Percentiles rank a stretch among this genome's conserved stretches.
Conservation (phyloP, 2,797 vertebrate genomes). For the Aratinga solstitialis region DNA sequence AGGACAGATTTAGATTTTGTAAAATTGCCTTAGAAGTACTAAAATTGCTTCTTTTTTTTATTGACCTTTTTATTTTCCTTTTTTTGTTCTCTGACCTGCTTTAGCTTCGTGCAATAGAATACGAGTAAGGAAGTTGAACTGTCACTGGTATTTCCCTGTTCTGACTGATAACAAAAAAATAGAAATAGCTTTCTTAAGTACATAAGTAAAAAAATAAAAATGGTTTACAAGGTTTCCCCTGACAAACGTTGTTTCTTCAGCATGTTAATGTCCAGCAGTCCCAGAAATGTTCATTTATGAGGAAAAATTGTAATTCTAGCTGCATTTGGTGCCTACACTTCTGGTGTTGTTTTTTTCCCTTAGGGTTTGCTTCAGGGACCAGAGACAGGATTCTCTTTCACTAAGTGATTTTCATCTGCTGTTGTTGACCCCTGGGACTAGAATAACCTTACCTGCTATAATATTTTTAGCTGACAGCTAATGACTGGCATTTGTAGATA, state of each 20-base stretch:
- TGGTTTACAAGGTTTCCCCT: not conserved
- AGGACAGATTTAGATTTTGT: not conserved
- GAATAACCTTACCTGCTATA: not conserved
- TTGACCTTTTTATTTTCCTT: not conserved
- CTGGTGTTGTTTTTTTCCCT: not conserved
- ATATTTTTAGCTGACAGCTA: not conserved
- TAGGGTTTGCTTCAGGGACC: not conserved
- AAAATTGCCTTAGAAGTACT: not conserved
- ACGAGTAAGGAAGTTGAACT: not conserved
- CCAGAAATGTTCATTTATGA: not conserved
- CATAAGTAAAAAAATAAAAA: not conserved
- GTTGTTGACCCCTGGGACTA: not conserved
- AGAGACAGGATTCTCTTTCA: not conserved
- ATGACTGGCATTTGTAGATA: not conserved
- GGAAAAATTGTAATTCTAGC: not conserved
- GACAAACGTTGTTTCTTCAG: not conserved
- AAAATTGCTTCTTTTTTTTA: not conserved
- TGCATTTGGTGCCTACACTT: not conserved
- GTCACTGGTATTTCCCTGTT: not conserved
- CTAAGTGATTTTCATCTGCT: not conserved
- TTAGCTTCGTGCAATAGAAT: not conserved
- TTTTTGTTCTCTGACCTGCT: not conserved
- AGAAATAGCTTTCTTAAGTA: not conserved
- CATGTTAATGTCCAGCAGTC: not conserved
- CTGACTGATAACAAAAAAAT: not conserved